Conservation (phyloP, 2,888 invertebrate genomes). For the Pachliopta kotzebuea region DNA sequence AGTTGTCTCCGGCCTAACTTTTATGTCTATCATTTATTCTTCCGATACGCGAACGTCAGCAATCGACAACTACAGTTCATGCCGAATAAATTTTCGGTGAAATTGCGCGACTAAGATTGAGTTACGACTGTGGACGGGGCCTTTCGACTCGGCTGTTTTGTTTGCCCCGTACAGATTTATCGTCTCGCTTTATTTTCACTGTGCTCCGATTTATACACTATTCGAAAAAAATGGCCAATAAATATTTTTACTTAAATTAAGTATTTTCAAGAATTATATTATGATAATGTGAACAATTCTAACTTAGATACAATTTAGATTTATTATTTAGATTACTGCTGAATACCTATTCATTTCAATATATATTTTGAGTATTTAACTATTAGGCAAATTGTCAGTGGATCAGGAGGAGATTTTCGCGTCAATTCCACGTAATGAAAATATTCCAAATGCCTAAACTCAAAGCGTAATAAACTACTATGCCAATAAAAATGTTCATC, state of each 20-base stretch:
- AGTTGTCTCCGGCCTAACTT: constrained; percentile 65
- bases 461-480: constrained; percentile 54
- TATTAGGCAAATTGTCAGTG: no score
- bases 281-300: no score
- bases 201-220: constrained; percentile 43
- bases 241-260: constrained; percentile 12
- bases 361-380: no score
- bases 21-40: constrained; percentile 75
- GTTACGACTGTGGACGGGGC: constrained; percentile 66
- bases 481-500: constrained; percentile 75
- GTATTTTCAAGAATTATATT: no score
- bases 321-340: no score
- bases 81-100: constrained; percentile 72
- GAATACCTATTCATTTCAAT: no score
- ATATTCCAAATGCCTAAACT: not conserved
- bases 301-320: no score
- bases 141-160: constrained; percentile 59
- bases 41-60: constrained; percentile 72
- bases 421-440: not conserved
- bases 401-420: no score
- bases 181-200: constrained; percentile 55
- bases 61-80: constrained; percentile 76
- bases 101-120: constrained; percentile 68
- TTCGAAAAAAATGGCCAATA: constrained; percentile 35
- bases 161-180: constrained; percentile 63